Percentiles rank a stretch among this genome's conserved stretches.
Conservation (phyloP, 2,797 vertebrate genomes). For the Manis crassicaudata region DNA sequence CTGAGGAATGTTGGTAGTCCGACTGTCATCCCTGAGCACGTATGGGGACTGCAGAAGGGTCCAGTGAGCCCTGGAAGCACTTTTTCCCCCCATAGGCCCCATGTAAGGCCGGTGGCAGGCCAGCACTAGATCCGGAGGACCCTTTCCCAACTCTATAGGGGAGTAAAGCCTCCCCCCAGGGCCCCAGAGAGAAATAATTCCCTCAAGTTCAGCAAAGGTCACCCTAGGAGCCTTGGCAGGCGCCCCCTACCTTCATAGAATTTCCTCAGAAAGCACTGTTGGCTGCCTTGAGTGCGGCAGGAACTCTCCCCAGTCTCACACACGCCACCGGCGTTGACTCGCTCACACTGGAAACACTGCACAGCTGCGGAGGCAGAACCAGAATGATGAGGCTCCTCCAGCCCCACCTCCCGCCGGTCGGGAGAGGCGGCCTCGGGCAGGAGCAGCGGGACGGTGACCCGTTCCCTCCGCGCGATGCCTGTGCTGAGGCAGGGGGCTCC, state of each 20-base stretch:
- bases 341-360: not conserved
- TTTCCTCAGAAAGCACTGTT: not conserved
- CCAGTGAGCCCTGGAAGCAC: not conserved
- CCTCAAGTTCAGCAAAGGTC: not conserved
- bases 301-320: not conserved
- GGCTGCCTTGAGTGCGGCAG: not conserved
- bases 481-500: not conserved
- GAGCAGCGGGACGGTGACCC: fast-evolving
- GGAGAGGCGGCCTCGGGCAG: no score
- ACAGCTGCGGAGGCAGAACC: not conserved
- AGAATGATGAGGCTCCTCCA: not conserved
- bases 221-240: not conserved
- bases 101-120: no score
- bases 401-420: not conserved
- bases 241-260: not conserved
- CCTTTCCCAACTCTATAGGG: not conserved
- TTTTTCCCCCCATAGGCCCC: not conserved
- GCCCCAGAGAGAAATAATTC: not conserved
- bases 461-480: fast-evolving
- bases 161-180: not conserved
- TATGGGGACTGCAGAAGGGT: not conserved
- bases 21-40: not conserved
- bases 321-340: not conserved
- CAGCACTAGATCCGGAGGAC: not conserved
- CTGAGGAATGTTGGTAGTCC: no score